phyloP scores from a whole-genome alignment of 2,797 vertebrate genomes.

The Eupleurogrammus muticus region DNA sequence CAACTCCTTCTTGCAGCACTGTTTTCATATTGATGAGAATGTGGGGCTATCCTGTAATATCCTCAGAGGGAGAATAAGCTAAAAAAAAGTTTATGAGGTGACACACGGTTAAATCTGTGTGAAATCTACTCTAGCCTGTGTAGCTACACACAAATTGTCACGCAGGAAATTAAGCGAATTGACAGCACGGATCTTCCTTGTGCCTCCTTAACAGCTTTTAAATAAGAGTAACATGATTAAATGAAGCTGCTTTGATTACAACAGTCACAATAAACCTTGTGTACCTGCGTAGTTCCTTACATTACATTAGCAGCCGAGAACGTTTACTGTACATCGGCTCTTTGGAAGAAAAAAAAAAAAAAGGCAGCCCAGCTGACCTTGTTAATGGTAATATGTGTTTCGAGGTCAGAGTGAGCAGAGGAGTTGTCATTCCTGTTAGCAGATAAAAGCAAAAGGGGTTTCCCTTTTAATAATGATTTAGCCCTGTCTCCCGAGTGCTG shows the following conservation, averaged over 20 bases:
- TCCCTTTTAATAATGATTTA: constrained; percentile 57
- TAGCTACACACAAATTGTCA: constrained; percentile 62
- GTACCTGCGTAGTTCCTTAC: too few relatives aligned
- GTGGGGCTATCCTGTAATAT: constrained; percentile 60
- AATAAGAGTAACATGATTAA: constrained; percentile 16
- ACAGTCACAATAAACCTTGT: constrained; percentile 26
- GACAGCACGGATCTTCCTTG: constrained; percentile 49
- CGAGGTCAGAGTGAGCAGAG: constrained; percentile 56
- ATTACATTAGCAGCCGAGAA: too few relatives aligned
- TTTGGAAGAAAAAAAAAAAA: too few relatives aligned
- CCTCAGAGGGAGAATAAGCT: constrained; percentile 72
- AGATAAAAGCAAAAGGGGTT: constrained; percentile 60
- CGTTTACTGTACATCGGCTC: neutral
- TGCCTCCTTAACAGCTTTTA: constrained; percentile 25
- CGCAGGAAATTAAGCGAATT: constrained; percentile 72
- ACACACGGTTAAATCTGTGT: constrained; percentile 75
- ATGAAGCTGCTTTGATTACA: constrained; percentile 24
- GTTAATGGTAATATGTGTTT: constrained; percentile 66
- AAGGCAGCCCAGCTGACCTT: constrained; percentile 51
- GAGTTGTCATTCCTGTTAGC: constrained; percentile 53
- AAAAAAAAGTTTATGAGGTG: constrained; percentile 77
- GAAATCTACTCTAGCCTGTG: constrained; percentile 72
- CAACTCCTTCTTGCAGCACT: constrained; percentile 19
- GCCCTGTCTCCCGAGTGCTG: constrained; percentile 41
- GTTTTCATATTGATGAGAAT: constrained; percentile 69